These are phyloP conservation scores for Drosophila azteca DNA, from an alignment of 1,140 invertebrate species.

Conservation along the genomic window DNA sequence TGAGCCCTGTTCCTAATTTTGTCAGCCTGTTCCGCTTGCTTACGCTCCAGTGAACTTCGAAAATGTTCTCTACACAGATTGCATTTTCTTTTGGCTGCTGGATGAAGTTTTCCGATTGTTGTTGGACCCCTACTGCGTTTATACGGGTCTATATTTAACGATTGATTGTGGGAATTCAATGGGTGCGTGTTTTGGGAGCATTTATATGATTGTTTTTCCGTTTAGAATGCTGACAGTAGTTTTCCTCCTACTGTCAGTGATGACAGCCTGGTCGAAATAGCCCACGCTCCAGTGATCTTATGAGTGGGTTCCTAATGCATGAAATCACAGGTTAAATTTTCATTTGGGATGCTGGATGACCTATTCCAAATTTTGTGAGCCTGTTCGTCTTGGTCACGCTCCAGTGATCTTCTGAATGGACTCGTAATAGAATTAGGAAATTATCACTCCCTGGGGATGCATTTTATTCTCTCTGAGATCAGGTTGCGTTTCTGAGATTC, in stretches of 20 bases:
- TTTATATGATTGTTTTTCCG: constrained; percentile 12
- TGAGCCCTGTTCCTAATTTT: neutral
- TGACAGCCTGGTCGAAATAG: too few relatives aligned
- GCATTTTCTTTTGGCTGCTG: too few relatives aligned
- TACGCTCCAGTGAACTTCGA: constrained; percentile 32
- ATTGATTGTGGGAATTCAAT: constrained; percentile 25
- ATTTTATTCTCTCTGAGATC: neutral
- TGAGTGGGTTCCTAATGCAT: too few relatives aligned
- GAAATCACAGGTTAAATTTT: too few relatives aligned
- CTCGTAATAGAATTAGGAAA: constrained; percentile 3
- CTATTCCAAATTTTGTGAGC: constrained; percentile 26
- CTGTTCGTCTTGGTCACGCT: constrained; percentile 37
- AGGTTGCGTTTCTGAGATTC: neutral
- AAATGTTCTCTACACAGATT: too few relatives aligned
- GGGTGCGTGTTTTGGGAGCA: constrained; percentile 16
- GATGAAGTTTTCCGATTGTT: too few relatives aligned
- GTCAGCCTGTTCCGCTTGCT: constrained; percentile 29
- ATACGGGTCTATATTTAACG: constrained; percentile 27
- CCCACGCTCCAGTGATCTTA: too few relatives aligned
- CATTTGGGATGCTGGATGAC: neutral
- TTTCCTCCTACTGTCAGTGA: constrained; percentile 24
- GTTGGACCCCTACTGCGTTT: too few relatives aligned
- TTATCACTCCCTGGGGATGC: neutral
- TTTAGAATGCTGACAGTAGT: constrained; percentile 29
- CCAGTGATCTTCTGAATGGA: constrained; percentile 21